A percentile compares a stretch with the other conserved stretches of the same genome.
These are phyloP conservation scores for Sphinx pinastri DNA, from an alignment of 2,888 invertebrate genomes.

Conservation along the genomic window DNA sequence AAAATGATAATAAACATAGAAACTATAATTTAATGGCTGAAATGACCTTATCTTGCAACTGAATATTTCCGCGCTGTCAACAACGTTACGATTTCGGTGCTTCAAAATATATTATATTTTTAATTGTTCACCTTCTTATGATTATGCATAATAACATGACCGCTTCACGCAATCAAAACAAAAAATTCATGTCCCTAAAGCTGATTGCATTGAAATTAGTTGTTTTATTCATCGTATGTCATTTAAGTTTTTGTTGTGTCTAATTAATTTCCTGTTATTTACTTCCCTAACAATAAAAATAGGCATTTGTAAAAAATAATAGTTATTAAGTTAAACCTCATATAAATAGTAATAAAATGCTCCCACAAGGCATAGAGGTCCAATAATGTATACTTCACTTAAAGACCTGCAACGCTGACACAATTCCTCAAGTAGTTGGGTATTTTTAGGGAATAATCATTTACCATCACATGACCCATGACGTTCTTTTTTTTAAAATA, in stretches of 20 bases:
- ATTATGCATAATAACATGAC: slow-evolving; percentile 14
- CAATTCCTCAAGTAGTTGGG: too few relatives aligned
- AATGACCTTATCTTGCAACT: slow-evolving; percentile 73
- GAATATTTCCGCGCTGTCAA: slow-evolving; percentile 65
- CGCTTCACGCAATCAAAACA: neutral
- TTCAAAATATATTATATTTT: slow-evolving; percentile 7
- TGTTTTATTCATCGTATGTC: slow-evolving; percentile 12
- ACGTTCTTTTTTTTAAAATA: too few relatives aligned
- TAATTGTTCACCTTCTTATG: slow-evolving; percentile 21
- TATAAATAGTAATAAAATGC: too few relatives aligned
- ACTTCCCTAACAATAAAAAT: slow-evolving; percentile 6
- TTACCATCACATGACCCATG: too few relatives aligned
- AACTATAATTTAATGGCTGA: slow-evolving; percentile 49
- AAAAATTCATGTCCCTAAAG: slow-evolving; percentile 7
- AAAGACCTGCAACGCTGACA: too few relatives aligned
- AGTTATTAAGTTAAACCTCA: neutral
- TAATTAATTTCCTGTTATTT: neutral
- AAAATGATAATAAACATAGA: slow-evolving; percentile 36
- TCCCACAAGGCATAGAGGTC: too few relatives aligned
- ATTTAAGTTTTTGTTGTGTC: slow-evolving; percentile 3
- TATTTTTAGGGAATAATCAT: too few relatives aligned
- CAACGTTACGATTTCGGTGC: slow-evolving; percentile 31
- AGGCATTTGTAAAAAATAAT: neutral
- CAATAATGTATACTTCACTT: too few relatives aligned
- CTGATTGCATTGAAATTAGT: slow-evolving; percentile 21